phyloP scores from a whole-genome alignment of 2,888 invertebrate genomes.

The Mactromeris polynyma region DNA sequence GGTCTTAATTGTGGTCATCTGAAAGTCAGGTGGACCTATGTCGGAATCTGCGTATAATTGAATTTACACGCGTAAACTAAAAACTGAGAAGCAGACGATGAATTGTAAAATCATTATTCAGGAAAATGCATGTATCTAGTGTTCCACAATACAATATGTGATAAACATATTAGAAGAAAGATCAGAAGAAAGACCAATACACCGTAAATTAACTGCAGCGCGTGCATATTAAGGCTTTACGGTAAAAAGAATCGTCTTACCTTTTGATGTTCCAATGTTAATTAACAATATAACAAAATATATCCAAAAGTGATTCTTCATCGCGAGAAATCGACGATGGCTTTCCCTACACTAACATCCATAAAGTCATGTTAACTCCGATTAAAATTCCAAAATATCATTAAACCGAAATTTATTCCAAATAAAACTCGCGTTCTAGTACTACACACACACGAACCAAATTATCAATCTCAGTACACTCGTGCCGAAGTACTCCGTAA shows the following conservation, averaged over 20 bases:
- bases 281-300: slow-evolving; percentile 41
- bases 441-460: slow-evolving; percentile 17
- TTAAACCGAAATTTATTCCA: slow-evolving; percentile 2
- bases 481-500: slow-evolving; percentile 49
- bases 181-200: background rate
- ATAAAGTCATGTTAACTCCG: slow-evolving; percentile 46
- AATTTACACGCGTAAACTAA: too few relatives aligned
- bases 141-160: too few relatives aligned
- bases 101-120: too few relatives aligned
- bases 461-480: slow-evolving; percentile 33
- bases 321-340: slow-evolving; percentile 40
- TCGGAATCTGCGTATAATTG: too few relatives aligned
- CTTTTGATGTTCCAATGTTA: slow-evolving; percentile 48
- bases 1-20: too few relatives aligned
- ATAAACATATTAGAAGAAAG: background rate
- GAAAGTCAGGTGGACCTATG: too few relatives aligned
- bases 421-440: slow-evolving; percentile 9
- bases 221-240: slow-evolving; percentile 15
- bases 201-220: background rate
- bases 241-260: slow-evolving; percentile 36
- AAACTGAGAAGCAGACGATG: too few relatives aligned
- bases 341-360: slow-evolving; percentile 24
- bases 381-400: slow-evolving; percentile 2
- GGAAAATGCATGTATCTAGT: too few relatives aligned
- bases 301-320: slow-evolving; percentile 55